These are phyloP conservation scores for Enteromius argenteus DNA, from an alignment of 2,797 vertebrate species.

Conservation along the genomic window DNA sequence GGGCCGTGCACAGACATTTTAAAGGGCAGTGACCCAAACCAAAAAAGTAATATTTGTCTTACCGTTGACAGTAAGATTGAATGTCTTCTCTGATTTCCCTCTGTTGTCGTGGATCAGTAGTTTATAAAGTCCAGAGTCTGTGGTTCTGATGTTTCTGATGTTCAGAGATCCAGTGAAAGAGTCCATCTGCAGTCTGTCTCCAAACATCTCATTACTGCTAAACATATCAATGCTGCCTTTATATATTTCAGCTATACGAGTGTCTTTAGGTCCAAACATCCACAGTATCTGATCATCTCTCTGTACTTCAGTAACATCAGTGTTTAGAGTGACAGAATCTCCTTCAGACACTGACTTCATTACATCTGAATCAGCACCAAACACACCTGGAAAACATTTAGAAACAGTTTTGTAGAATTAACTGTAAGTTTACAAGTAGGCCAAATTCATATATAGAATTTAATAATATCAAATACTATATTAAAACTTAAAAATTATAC, in stretches of 20 bases:
- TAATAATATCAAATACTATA: neutral
- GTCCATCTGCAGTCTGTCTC: neutral
- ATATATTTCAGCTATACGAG: neutral
- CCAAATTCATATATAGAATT: neutral
- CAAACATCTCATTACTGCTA: rapidly evolving
- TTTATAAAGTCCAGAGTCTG: slow-evolving; percentile 9
- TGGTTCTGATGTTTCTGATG: slow-evolving; percentile 7
- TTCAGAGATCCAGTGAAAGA: slow-evolving; percentile 12
- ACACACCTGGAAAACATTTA: slow-evolving; percentile 9
- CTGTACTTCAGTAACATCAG: neutral
- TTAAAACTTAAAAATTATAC: neutral
- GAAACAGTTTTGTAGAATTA: neutral
- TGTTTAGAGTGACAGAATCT: slow-evolving; percentile 3
- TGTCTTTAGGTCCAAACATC: neutral
- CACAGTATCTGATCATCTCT: neutral
- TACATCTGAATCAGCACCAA: neutral
- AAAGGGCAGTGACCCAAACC: too few relatives aligned
- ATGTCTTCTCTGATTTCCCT: neutral
- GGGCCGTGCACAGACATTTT: too few relatives aligned
- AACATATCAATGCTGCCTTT: rapidly evolving
- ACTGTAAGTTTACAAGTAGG: neutral
- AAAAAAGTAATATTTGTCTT: neutral
- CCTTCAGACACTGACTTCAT: neutral
- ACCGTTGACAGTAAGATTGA: neutral
- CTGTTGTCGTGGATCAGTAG: rapidly evolving